Evolutionary conservation across 2,797 vertebrate genomes (phyloP).

Genomic region (Enteromius thamalakanensis): DNA sequence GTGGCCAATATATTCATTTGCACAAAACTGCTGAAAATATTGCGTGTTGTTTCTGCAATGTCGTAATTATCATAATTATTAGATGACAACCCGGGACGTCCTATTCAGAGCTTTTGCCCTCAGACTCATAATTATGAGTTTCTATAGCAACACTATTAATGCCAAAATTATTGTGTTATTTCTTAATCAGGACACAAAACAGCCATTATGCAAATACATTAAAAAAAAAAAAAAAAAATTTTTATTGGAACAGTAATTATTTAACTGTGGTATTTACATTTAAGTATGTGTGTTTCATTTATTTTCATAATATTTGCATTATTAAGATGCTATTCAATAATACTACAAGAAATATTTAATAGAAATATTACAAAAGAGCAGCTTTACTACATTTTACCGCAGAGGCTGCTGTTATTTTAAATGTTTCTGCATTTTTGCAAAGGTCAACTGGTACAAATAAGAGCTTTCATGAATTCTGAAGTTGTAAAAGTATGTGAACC

Average conservation of each 20-base stretch:
- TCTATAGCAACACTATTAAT: not conserved
- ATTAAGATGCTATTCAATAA: not conserved
- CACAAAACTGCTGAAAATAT: not conserved
- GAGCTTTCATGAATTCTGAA: not conserved
- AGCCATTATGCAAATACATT: not conserved
- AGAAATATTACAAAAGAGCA: not conserved
- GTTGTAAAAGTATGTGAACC: not conserved
- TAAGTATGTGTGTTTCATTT: not conserved
- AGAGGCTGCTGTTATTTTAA: not conserved
- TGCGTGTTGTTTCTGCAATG: not conserved
- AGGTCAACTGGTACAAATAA: not conserved
- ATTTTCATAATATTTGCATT: not conserved
- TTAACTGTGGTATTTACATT: not conserved
- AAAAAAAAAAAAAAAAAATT: not conserved
- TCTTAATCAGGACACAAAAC: not conserved
- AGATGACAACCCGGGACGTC: not conserved
- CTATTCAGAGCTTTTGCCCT: not conserved
- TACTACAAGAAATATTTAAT: not conserved
- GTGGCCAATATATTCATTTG: not conserved
- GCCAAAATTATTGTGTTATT: not conserved
- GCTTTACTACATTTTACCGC: conserved; percentile 10
- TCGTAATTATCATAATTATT: not conserved
- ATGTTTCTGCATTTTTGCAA: not conserved
- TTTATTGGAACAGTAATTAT: not conserved
- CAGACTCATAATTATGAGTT: not conserved